Base-by-base conservation (phyloP, 2,888 invertebrate species). In the Chaitophorus viminalis region DNA sequence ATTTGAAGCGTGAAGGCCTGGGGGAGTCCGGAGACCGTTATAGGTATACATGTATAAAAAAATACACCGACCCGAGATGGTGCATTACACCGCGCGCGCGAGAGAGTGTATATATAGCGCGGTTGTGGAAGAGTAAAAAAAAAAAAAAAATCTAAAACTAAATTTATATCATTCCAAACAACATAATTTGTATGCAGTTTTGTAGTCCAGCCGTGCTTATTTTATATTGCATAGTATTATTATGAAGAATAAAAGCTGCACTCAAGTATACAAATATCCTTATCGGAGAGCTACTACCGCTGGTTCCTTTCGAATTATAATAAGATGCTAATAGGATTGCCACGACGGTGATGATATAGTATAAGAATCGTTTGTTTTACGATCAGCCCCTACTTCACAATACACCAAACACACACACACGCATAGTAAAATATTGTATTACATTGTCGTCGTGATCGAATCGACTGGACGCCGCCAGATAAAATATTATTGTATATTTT, bases 281-380 rank as follows among this genome's bases (percentile, higher is more conserved):
- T 1, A 46, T 11, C 39, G 39, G 3, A 39, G 8, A 39, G 39
- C 36, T 39, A 39, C 6, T 9, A 9, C 46, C 46, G 4, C 25
- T 6, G 21, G 60, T 60, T 60, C 6, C 21, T 21, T 21, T 25
- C 60, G 60, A 25, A 60, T 60, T 9, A 52, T 36, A 46, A 46
- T 11, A 46, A 46, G 8, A 46, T 25, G 60, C 60, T 60, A 21
- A 60, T 21, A 25, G 21, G 60, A 25, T 60, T 25, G 60, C 25
- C 60, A 25, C 25, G 6, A 5, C 25, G 60, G 25, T 5, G 60
- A 60, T 6, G 60, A n/a, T n/a, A n/a, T n/a, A n/a, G n/a, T 31
- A 54, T 77, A 54, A 77, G n/a, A 33, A 33, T 31, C 77, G 25
- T 77, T 52, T 52, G 76, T 77, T 77, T 31, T 54, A 54, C 54